Evolutionary conservation across 2,888 invertebrate genomes (phyloP).

Genomic region (Metalampra italica): DNA sequence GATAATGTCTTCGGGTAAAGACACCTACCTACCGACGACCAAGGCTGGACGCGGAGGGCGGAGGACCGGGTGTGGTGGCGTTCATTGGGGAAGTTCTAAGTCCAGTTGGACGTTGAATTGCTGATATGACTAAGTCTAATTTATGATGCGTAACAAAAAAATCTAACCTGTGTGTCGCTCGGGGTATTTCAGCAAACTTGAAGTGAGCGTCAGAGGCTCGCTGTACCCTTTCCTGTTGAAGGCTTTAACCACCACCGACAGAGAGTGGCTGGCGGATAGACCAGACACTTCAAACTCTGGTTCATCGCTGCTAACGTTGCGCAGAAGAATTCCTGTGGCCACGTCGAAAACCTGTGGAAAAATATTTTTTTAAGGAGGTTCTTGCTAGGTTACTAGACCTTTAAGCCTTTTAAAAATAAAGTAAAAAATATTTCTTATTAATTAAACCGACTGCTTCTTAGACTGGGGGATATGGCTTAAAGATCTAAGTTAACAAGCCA

Average conservation of each 20-base stretch:
- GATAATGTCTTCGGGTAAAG: no score
- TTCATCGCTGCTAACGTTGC: conserved; percentile 78
- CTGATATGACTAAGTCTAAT: no score
- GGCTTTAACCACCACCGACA: conserved; percentile 81
- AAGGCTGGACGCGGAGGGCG: no score
- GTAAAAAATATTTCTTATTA: no score
- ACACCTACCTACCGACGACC: no score
- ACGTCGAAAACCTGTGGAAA: conserved; percentile 63
- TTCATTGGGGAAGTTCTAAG: no score
- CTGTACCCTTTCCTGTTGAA: conserved; percentile 85
- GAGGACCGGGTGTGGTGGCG: no score
- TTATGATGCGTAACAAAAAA: background rate
- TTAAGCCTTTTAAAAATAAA: background rate
- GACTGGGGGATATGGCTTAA: no score
- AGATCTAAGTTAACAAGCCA: no score
- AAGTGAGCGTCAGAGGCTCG: conserved; percentile 77
- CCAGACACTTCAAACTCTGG: conserved; percentile 80
- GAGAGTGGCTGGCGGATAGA: conserved; percentile 77
- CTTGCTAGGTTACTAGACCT: no score
- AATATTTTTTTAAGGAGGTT: background rate
- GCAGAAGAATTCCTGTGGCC: conserved; percentile 68
- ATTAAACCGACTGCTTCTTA: no score
- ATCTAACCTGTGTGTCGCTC: conserved; percentile 80
- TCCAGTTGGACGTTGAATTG: no score
- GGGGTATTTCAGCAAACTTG: conserved; percentile 80